Percentiles rank a stretch among this genome's conserved stretches.
phyloP scores from a whole-genome alignment of 1,140 invertebrate genomes.

The Atopsyche davidsoni region DNA sequence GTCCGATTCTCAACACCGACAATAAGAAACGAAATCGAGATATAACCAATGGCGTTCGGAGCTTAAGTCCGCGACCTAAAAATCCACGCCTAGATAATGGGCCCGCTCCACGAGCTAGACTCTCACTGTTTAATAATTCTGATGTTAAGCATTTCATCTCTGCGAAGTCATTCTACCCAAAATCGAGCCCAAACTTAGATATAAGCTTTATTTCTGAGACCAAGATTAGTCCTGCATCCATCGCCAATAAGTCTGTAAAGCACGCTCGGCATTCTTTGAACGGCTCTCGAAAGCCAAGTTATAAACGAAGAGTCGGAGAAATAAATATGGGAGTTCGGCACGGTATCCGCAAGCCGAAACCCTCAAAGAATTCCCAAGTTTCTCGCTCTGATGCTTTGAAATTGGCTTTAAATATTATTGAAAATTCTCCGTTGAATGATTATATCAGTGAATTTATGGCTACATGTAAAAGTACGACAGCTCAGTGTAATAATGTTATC shows the following conservation, averaged over 20 bases:
- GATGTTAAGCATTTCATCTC: constrained; percentile 43
- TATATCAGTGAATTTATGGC: constrained; percentile 33
- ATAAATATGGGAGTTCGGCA: constrained; percentile 53
- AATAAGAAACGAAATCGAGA: constrained; percentile 35
- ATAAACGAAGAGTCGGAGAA: constrained; percentile 40
- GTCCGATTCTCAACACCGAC: constrained; percentile 6
- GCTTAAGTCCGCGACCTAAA: constrained; percentile 34
- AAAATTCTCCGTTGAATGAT: constrained; percentile 34
- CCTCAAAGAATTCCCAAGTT: constrained; percentile 31
- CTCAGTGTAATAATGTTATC: no score
- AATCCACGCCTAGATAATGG: constrained; percentile 31
- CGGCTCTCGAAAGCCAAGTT: constrained; percentile 34
- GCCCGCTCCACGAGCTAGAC: constrained; percentile 38
- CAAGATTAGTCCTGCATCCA: neutral
- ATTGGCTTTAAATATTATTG: constrained; percentile 31
- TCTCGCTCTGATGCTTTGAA: constrained; percentile 27
- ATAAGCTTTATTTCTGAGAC: constrained; percentile 32
- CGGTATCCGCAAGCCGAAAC: constrained; percentile 50
- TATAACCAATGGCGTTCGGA: constrained; percentile 35
- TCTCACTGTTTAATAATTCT: constrained; percentile 42
- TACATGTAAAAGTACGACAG: constrained; percentile 9
- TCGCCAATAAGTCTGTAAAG: constrained; percentile 26
- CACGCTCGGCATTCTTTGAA: constrained; percentile 12
- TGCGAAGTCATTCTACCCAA: constrained; percentile 50
- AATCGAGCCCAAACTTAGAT: constrained; percentile 41